Conservation (phyloP, 2,888 invertebrate genomes). For the Pantelozetes paolii region DNA sequence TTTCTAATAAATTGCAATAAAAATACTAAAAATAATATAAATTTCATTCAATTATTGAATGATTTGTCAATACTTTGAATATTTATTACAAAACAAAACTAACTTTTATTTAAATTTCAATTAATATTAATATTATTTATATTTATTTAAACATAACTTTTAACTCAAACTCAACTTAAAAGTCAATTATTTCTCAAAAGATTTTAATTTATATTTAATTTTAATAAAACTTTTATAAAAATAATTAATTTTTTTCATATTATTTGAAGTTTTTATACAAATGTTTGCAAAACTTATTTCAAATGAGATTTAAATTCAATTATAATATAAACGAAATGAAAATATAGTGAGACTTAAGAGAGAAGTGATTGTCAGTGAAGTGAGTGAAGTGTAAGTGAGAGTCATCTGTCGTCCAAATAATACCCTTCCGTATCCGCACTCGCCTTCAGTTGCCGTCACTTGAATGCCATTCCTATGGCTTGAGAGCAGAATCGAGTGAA, state of each 20-base stretch:
- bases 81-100: not conserved
- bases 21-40: not conserved
- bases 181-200: too few relatives aligned
- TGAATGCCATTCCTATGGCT: constrained; percentile 24
- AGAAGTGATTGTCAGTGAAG: too few relatives aligned
- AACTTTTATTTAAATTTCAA: not conserved
- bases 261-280: too few relatives aligned
- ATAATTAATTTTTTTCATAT: too few relatives aligned
- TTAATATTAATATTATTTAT: too few relatives aligned
- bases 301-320: too few relatives aligned
- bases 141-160: too few relatives aligned
- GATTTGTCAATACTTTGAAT: not conserved
- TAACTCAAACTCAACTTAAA: too few relatives aligned
- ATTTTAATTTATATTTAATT: too few relatives aligned
- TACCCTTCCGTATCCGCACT: constrained; percentile 21
- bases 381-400: not conserved
- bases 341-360: too few relatives aligned
- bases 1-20: not conserved
- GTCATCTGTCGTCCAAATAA: constrained; percentile 8
- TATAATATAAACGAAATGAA: too few relatives aligned
- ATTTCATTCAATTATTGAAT: not conserved
- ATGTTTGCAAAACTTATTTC: too few relatives aligned
- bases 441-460: not conserved
- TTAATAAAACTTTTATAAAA: not conserved
- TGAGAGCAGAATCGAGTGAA: not conserved